Evolutionary conservation across 2,888 invertebrate genomes (phyloP), one percentile per base, ranked within the genome.

Genomic region (Brachypalpus laphriformis): DNA sequence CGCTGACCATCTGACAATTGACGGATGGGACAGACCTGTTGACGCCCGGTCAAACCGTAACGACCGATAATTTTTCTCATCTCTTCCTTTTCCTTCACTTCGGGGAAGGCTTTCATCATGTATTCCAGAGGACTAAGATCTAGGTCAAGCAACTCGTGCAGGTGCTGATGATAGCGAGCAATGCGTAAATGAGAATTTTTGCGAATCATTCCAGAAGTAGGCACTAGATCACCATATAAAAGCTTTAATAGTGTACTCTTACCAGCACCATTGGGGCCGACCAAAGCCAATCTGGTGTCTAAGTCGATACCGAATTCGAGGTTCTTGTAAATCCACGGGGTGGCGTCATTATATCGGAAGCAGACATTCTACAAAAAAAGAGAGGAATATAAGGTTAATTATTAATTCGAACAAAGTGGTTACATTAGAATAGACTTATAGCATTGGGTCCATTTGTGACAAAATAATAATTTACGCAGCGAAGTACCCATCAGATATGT

Each of bases 41-140:
- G 99, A 82, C 98, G 94, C 4, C 99, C 99, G 0, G 99, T 98
- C 57, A 99, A 93, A 1, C 99, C 99, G 91, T 99, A 99, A 75
- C 99, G 95, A 0, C 99, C 99, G 89, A 99, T 98, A 88, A 99
- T 99, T 93, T 98, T 98, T 77, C 99, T 94, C 99, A 99, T 99
- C 92, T 99, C 99, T 92, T 99, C 99, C 28, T 97, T 95, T 92
- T 99, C 99, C 89, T 99, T 98, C 6, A 99, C 96, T 9, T 97
- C 98, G 0, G 99, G 99, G 92, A 98, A 99, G 88, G 96, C 95
- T 90, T 95, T 96, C 97, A 99, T 95, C 99, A 99, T 99, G 92
- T 99, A 99, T 89, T 99, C 99, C 47, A 99, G 93, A 8, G 99
- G 99, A 20, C 98, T 97, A 88, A 97, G 93, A 90, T 99, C 98